Percentiles rank a stretch among this genome's conserved stretches.
phyloP scores from a whole-genome alignment of 1,140 invertebrate genomes.

The Drosophila subobscura region DNA sequence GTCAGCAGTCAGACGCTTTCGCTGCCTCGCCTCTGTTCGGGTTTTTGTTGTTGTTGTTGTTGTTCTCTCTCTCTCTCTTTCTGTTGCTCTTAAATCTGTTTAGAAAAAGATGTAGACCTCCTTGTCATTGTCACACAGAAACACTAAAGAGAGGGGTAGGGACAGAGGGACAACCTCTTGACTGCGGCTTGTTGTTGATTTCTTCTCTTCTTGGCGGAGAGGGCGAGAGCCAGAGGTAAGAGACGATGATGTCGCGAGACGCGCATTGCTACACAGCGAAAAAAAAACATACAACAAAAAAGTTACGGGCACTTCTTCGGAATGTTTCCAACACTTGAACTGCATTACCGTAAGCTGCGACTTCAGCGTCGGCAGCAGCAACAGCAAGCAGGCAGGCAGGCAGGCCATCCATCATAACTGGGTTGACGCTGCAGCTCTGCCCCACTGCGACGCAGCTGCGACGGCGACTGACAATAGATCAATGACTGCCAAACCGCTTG shows the following conservation, averaged over 20 bases:
- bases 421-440: constrained; percentile 17
- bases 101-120: constrained; percentile 54
- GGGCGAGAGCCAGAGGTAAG: neutral
- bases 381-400: neutral
- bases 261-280: constrained; percentile 61
- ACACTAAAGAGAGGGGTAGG: constrained; percentile 9
- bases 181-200: constrained; percentile 62
- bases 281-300: constrained; percentile 38
- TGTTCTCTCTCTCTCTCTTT: constrained; percentile 10
- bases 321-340: constrained; percentile 78
- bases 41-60: neutral
- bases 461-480: constrained; percentile 33
- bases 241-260: constrained; percentile 26
- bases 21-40: constrained; percentile 10
- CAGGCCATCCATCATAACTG: constrained; percentile 26
- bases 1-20: no score
- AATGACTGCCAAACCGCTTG: constrained; percentile 42
- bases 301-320: constrained; percentile 58
- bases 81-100: constrained; percentile 7
- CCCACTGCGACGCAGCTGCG: neutral
- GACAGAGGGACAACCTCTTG: constrained; percentile 42
- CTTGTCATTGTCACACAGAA: constrained; percentile 75
- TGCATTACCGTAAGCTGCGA: constrained; percentile 76
- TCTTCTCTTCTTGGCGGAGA: constrained; percentile 23
- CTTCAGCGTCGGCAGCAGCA: constrained; percentile 26